Percentiles rank a stretch among this genome's conserved stretches.
These are phyloP conservation scores for Eonycteris spelaea DNA, from an alignment of 2,113 vertebrate species.

Conservation along the genomic window DNA sequence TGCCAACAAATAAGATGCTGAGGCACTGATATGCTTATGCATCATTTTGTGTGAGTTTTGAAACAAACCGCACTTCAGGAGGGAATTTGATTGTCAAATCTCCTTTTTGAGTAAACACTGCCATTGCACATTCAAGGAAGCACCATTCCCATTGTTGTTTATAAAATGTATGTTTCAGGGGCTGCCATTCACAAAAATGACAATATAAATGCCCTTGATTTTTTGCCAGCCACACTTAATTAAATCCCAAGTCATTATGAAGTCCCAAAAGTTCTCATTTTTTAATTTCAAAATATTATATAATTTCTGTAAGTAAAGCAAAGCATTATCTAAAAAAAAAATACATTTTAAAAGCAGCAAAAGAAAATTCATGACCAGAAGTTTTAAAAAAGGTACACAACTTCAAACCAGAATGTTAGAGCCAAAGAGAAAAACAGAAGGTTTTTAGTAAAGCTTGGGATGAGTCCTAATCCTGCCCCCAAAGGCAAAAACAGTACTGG, in stretches of 20 bases:
- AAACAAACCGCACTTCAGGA: not conserved
- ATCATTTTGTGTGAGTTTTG: not conserved
- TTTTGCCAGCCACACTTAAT: not conserved
- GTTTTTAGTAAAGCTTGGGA: not conserved
- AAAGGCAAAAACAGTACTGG: not conserved
- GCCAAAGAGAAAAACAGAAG: not conserved
- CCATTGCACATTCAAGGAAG: not conserved
- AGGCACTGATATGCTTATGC: not conserved
- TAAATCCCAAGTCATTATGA: not conserved
- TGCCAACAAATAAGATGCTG: not conserved
- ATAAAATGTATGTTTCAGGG: not conserved
- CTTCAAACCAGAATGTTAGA: not conserved
- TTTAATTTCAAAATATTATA: constrained; percentile 32
- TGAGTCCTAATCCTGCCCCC: not conserved
- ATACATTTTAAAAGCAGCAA: not conserved
- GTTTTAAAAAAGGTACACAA: not conserved
- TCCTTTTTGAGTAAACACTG: not conserved
- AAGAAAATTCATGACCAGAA: constrained; percentile 33
- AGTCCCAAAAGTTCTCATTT: not conserved
- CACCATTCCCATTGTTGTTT: not conserved
- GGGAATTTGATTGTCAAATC: not conserved
- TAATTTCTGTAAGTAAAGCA: not conserved
- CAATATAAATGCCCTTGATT: not conserved
- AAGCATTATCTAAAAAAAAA: not conserved
- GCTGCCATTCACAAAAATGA: not conserved